phyloP scores from a whole-genome alignment of 2,797 vertebrate genomes.

The Moxostoma hubbsi region DNA sequence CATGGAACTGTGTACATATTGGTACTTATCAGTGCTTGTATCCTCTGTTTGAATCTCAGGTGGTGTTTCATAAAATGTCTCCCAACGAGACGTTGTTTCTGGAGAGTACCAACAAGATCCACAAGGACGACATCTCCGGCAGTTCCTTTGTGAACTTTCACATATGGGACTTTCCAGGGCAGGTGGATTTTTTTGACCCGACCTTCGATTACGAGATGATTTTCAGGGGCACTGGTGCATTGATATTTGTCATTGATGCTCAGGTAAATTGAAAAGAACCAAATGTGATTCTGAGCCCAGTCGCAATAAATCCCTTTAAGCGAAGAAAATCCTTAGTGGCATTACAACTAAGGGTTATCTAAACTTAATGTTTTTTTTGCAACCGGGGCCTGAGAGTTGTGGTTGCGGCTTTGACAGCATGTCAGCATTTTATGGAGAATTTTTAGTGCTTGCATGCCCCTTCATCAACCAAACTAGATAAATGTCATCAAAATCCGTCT shows the following conservation, averaged over 20 bases:
- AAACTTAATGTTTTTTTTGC: too few species aligned
- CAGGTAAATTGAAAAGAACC: not conserved
- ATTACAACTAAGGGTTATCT: too few species aligned
- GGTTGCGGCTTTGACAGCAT: not conserved
- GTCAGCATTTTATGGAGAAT: too few species aligned
- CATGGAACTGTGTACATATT: too few species aligned
- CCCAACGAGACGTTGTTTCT: conserved; percentile 98
- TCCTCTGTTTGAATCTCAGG: conserved; percentile 71
- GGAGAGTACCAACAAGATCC: conserved; percentile 99
- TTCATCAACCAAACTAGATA: too few species aligned
- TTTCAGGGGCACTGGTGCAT: conserved; percentile 97
- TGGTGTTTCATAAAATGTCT: conserved; percentile 99
- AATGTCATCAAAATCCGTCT: too few species aligned
- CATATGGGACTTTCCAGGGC: conserved; percentile 99
- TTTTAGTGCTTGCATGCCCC: too few species aligned
- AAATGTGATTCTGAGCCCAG: not conserved
- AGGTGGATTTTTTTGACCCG: conserved; percentile 98
- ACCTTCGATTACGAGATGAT: conserved; percentile 99
- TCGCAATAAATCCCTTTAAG: too few species aligned
- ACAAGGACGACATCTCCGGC: conserved; percentile 99
- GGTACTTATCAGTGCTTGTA: too few species aligned
- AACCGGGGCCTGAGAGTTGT: not conserved
- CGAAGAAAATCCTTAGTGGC: too few species aligned
- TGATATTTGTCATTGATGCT: conserved; percentile 8
- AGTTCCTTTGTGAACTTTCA: conserved; percentile 99